phyloP scores from a whole-genome alignment of 2,797 vertebrate genomes.

The Micropoecilia bifurca region DNA sequence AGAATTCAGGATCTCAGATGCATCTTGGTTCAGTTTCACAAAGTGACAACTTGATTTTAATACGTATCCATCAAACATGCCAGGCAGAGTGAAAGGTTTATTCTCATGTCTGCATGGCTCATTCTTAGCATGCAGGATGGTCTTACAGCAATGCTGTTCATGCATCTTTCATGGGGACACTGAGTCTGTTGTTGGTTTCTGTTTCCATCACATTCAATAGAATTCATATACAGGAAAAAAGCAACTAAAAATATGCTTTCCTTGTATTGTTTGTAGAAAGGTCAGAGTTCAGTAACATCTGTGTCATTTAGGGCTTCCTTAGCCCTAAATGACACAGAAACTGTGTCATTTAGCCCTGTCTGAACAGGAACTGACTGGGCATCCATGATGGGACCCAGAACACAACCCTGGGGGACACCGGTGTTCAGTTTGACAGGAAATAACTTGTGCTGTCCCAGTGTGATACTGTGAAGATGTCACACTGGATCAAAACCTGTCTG shows the following conservation, averaged over 20 bases:
- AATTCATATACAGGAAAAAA: not conserved
- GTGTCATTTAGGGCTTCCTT: not conserved
- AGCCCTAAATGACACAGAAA: too few species aligned
- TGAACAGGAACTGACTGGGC: not conserved
- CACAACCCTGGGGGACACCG: not conserved
- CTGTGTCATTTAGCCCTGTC: too few species aligned
- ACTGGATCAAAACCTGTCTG: not conserved
- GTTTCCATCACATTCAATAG: not conserved
- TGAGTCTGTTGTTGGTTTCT: not conserved
- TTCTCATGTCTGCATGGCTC: not conserved
- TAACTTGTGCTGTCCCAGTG: not conserved
- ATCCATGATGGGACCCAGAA: not conserved
- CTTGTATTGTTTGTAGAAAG: not conserved
- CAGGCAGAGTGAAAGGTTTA: not conserved
- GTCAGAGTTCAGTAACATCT: not conserved
- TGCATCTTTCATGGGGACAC: not conserved
- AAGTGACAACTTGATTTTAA: not conserved
- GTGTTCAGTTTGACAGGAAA: not conserved
- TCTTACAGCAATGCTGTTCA: not conserved
- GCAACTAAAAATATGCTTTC: not conserved
- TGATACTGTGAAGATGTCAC: not conserved
- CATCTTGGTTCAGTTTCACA: not conserved
- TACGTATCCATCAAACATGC: not conserved
- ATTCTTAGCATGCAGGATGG: not conserved
- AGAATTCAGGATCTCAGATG: not conserved